These are phyloP conservation scores for Candoia aspera DNA, from an alignment of 2,113 vertebrate species.

Conservation along the genomic window DNA sequence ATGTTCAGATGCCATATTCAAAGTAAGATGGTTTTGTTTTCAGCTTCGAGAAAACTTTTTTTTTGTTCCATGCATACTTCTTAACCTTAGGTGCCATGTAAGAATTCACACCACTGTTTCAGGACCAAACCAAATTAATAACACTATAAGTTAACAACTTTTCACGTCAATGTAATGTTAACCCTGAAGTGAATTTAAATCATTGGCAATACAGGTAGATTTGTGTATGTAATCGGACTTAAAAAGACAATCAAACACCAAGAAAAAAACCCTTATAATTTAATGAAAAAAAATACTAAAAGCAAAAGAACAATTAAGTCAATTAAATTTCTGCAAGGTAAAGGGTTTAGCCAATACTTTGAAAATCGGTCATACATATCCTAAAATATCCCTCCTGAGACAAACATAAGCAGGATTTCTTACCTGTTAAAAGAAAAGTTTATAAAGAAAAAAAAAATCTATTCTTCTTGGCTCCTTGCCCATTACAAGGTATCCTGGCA, in stretches of 20 bases:
- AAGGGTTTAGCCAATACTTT: slow-evolving; percentile 26
- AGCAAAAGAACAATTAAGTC: background rate
- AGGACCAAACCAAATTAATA: slow-evolving; percentile 2
- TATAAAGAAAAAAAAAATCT: slow-evolving; percentile 80
- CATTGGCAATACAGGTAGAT: background rate
- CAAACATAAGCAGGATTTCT: slow-evolving; percentile 62
- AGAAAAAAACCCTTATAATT: background rate
- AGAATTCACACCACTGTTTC: background rate
- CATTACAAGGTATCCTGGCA: slow-evolving; percentile 89
- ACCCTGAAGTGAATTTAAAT: background rate
- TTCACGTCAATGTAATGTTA: background rate
- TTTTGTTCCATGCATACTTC: background rate
- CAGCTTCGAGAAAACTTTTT: background rate
- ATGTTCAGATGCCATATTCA: background rate
- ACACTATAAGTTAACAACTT: background rate
- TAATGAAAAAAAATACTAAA: background rate
- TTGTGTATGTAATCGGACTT: background rate
- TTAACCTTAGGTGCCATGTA: background rate
- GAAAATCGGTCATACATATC: slow-evolving; percentile 1
- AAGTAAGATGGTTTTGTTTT: background rate
- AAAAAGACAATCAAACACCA: background rate
- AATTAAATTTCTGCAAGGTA: background rate
- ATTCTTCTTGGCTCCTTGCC: slow-evolving; percentile 87
- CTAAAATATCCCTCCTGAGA: slow-evolving; percentile 17
- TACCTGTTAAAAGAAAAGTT: slow-evolving; percentile 85